These are phyloP conservation scores for Coecobrya sp. DNA, from an alignment of 2,888 invertebrate genomes.

Conservation along the genomic window DNA sequence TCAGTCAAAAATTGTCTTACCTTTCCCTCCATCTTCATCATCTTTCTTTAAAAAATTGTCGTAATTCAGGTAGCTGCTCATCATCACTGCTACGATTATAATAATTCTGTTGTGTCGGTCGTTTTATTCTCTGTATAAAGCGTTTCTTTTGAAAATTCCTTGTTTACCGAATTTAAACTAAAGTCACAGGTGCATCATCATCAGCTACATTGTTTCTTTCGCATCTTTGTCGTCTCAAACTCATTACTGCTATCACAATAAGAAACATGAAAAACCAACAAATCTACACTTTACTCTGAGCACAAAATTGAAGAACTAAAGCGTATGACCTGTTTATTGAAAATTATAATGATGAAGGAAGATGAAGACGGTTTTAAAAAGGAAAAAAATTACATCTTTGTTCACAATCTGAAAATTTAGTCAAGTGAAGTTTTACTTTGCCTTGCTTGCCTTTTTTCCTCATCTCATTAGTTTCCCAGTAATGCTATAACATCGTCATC, in stretches of 20 bases:
- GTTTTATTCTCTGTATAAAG: neutral
- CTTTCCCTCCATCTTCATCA: neutral
- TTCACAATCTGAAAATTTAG: slow-evolving; percentile 39
- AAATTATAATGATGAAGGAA: slow-evolving; percentile 32
- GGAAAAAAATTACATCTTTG: slow-evolving; percentile 23
- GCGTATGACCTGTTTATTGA: slow-evolving; percentile 68
- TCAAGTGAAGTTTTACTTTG: slow-evolving; percentile 6
- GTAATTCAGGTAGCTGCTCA: slow-evolving; percentile 76
- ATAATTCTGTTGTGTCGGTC: slow-evolving; percentile 58
- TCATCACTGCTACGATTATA: slow-evolving; percentile 32
- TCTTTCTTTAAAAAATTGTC: neutral
- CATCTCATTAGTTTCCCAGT: slow-evolving; percentile 45
- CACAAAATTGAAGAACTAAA: slow-evolving; percentile 5
- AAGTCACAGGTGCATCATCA: slow-evolving; percentile 34
- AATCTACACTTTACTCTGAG: neutral
- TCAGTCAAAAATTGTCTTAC: slow-evolving; percentile 21
- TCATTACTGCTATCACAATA: slow-evolving; percentile 27
- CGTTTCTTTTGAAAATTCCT: neutral
- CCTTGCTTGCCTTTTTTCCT: slow-evolving; percentile 6
- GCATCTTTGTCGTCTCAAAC: neutral
- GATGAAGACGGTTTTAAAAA: slow-evolving; percentile 22
- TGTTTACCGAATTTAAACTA: slow-evolving; percentile 17
- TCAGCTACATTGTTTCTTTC: slow-evolving; percentile 4
- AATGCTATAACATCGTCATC: neutral
- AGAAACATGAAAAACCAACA: slow-evolving; percentile 14